Conservation (phyloP, 2,797 vertebrate species). For the Phrynocephalus guinanensis region DNA sequence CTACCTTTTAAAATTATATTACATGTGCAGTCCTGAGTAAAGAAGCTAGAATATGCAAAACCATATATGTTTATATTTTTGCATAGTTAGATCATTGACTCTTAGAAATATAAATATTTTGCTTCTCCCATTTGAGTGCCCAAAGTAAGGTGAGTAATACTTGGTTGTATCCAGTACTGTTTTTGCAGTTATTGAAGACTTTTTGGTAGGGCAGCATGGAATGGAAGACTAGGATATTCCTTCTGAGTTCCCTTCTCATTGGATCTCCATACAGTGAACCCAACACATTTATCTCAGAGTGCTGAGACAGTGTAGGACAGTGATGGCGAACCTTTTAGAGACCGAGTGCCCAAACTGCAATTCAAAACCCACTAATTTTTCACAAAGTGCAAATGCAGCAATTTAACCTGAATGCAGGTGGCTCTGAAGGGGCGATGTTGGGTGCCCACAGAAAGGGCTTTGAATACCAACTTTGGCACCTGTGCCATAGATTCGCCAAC, state of each 20-base stretch:
- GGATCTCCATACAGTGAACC: too few relatives aligned
- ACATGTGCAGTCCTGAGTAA: background rate
- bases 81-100: slow-evolving; percentile 16
- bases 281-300: background rate
- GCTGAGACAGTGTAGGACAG: background rate
- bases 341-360: too few relatives aligned
- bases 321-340: too few relatives aligned
- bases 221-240: background rate
- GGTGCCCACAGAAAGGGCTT: too few relatives aligned
- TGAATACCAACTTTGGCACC: too few relatives aligned
- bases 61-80: background rate
- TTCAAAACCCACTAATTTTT: too few relatives aligned
- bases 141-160: background rate
- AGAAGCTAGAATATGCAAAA: background rate
- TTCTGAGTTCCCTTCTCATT: background rate
- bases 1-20: rapidly evolving
- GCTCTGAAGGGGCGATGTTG: too few relatives aligned
- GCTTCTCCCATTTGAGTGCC: background rate
- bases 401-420: too few relatives aligned
- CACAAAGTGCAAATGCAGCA: too few relatives aligned
- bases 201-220: background rate
- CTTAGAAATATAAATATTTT: background rate
- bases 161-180: background rate
- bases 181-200: background rate
- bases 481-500: too few relatives aligned